phyloP scores from a whole-genome alignment of 2,888 invertebrate species.

The Cancer borealis region DNA sequence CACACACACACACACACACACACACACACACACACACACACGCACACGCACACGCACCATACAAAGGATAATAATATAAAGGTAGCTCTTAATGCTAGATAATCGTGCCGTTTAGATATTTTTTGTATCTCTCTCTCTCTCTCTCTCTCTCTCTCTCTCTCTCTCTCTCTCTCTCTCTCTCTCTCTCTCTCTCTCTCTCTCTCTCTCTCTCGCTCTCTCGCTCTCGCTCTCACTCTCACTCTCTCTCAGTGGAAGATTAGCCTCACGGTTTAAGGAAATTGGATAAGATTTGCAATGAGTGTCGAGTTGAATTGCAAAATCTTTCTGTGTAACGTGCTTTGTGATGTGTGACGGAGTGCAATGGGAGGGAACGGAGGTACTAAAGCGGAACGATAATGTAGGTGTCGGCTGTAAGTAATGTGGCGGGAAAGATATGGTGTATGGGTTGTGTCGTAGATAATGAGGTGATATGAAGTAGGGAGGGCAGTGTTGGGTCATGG shows the following conservation, averaged over 20 bases:
- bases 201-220: slow-evolving; percentile 24
- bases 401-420: background rate
- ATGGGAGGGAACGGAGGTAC: background rate
- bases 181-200: slow-evolving; percentile 40
- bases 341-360: background rate
- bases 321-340: background rate
- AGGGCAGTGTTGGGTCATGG: background rate
- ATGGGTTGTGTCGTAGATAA: background rate
- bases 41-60: background rate
- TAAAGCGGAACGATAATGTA: background rate
- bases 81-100: background rate
- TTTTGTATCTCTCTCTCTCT: background rate
- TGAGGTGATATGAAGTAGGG: background rate
- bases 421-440: background rate
- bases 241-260: background rate
- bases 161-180: slow-evolving; percentile 25
- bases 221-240: slow-evolving; percentile 9
- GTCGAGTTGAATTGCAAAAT: background rate
- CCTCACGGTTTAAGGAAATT: background rate
- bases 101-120: background rate
- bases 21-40: background rate
- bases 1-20: slow-evolving; percentile 1
- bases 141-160: too few relatives aligned
- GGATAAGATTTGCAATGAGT: slow-evolving; percentile 6
- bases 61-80: background rate